These are phyloP conservation scores for Rallus crepitans DNA, from an alignment of 2,797 vertebrate genomes.

Conservation along the genomic window DNA sequence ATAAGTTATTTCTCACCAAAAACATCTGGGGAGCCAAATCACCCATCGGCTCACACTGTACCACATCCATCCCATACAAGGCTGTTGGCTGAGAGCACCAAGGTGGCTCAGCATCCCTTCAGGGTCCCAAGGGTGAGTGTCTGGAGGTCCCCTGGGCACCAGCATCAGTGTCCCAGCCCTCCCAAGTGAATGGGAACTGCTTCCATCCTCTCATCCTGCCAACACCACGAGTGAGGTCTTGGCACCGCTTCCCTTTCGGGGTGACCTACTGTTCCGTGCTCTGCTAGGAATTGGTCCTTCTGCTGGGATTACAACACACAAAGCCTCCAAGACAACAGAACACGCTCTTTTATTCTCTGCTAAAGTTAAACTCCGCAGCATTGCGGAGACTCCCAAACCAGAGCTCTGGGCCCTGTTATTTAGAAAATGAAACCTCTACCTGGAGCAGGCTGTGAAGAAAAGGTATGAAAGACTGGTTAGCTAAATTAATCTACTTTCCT, in stretches of 20 bases:
- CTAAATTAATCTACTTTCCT: not conserved
- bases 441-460: not conserved
- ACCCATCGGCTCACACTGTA: not conserved
- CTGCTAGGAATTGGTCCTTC: not conserved
- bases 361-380: not conserved
- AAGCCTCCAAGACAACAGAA: too few relatives aligned
- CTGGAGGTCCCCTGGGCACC: accelerated
- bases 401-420: constrained; percentile 44
- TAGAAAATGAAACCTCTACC: not conserved
- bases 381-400: not conserved
- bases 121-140: accelerated
- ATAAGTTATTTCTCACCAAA: not conserved
- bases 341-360: accelerated
- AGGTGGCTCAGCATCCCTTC: not conserved
- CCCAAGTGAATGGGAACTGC: accelerated
- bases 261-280: not conserved
- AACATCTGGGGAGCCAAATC: not conserved
- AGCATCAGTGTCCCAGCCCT: accelerated
- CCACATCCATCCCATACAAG: not conserved
- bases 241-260: accelerated
- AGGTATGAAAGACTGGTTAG: not conserved
- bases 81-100: accelerated
- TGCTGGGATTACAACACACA: not conserved
- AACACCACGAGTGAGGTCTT: accelerated
- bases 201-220: accelerated